Conservation (phyloP, 2,113 vertebrate genomes). For the Ochotona princeps region DNA sequence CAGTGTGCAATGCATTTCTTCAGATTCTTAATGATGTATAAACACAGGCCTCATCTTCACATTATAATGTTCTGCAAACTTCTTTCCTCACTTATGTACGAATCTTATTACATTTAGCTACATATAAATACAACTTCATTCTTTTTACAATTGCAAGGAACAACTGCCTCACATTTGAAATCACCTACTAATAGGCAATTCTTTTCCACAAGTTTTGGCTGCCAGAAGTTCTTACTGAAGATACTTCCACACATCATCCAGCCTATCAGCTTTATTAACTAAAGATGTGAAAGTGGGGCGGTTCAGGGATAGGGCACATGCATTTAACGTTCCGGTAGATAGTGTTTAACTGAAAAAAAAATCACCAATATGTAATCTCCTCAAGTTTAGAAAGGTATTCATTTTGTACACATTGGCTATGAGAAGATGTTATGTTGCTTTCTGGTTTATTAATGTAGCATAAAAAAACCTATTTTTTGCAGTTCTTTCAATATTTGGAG, state of each 20-base stretch:
- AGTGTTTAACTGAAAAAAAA: neutral
- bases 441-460: constrained; percentile 1
- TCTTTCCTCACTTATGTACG: constrained; percentile 12
- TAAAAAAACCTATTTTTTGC: neutral
- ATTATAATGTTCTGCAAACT: constrained; percentile 16
- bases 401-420: neutral
- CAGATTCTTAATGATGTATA: neutral
- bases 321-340: neutral
- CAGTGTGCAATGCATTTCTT: neutral
- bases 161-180: constrained; percentile 16
- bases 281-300: neutral
- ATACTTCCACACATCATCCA: neutral
- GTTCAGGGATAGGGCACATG: neutral
- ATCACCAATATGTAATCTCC: neutral
- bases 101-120: neutral
- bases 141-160: constrained; percentile 12
- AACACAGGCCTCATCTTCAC: neutral
- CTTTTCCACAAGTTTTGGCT: neutral
- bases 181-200: neutral
- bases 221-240: constrained; percentile 3
- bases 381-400: neutral
- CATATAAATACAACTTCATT: neutral
- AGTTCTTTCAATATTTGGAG: constrained; percentile 39
- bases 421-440: neutral
- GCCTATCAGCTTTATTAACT: neutral